Conservation (phyloP, 2,888 invertebrate genomes). For the Drosophila kanekoi region DNA sequence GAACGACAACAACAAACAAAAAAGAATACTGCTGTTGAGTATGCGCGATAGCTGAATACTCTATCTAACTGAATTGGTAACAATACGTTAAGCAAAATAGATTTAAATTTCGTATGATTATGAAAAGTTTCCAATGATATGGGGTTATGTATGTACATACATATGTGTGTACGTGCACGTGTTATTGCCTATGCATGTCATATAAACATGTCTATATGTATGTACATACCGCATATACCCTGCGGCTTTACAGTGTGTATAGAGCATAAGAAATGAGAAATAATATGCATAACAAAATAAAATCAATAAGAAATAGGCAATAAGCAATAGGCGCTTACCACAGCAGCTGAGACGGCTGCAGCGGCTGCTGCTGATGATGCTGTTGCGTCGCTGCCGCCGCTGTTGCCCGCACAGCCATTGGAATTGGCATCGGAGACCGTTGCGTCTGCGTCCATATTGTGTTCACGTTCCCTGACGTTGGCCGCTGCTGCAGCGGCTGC, state of each 20-base stretch:
- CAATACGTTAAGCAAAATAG: not conserved
- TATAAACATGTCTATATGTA: not conserved
- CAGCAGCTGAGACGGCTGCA: constrained; percentile 69
- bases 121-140: not conserved
- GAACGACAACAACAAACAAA: constrained; percentile 58
- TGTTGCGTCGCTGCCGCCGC: constrained; percentile 34
- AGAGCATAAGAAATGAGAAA: constrained; percentile 32
- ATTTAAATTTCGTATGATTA: too few relatives aligned
- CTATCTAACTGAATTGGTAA: constrained; percentile 11
- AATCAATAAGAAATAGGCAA: constrained; percentile 50
- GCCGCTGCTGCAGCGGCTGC: constrained; percentile 68
- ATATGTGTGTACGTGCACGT: not conserved
- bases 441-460: constrained; percentile 47
- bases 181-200: not conserved
- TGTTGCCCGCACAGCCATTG: constrained; percentile 48
- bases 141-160: not conserved
- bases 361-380: constrained; percentile 34
- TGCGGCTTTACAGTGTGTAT: constrained; percentile 18
- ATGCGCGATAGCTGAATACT: constrained; percentile 25
- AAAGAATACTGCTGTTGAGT: constrained; percentile 29
- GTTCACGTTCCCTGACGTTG: constrained; percentile 60
- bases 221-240: not conserved
- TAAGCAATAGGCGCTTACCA: constrained; percentile 71
- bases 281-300: constrained; percentile 42
- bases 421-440: constrained; percentile 52